Evolutionary conservation across 2,888 invertebrate species (phyloP).

Genomic region (Conus canariensis): DNA sequence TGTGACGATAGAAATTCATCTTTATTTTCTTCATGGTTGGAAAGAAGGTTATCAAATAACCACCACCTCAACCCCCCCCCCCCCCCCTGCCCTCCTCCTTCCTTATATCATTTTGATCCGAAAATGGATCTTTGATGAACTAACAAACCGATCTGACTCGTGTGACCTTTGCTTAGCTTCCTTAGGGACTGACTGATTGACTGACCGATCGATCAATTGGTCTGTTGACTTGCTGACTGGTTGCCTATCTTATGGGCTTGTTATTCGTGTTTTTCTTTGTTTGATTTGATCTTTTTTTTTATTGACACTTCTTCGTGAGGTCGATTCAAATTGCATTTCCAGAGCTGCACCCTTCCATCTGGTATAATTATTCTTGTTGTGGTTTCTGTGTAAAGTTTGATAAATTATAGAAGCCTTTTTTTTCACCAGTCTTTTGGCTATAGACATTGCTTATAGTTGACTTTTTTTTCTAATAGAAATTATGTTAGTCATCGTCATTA

Average conservation of each 20-base stretch:
- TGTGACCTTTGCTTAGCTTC: background rate
- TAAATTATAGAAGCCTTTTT: background rate
- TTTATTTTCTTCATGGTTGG: too few relatives aligned
- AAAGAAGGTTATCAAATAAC: too few relatives aligned
- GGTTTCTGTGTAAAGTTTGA: too few relatives aligned
- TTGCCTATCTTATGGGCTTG: background rate
- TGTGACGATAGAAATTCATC: too few relatives aligned
- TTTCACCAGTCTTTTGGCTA: background rate
- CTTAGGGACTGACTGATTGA: background rate
- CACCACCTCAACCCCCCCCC: too few relatives aligned
- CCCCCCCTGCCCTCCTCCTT: too few relatives aligned
- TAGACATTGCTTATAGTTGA: background rate
- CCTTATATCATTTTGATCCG: too few relatives aligned
- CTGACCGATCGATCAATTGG: background rate
- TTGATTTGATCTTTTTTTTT: background rate
- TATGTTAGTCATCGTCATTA: background rate
- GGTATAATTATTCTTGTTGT: background rate
- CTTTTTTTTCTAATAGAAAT: background rate
- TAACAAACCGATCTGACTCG: too few relatives aligned
- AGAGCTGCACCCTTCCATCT: background rate
- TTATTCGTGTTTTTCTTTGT: background rate
- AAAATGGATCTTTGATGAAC: too few relatives aligned
- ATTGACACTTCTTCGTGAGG: background rate
- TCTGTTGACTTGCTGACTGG: background rate
- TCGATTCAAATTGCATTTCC: background rate